These are phyloP conservation scores for Conus betulinus DNA, from an alignment of 1,140 invertebrate species.

Conservation along the genomic window DNA sequence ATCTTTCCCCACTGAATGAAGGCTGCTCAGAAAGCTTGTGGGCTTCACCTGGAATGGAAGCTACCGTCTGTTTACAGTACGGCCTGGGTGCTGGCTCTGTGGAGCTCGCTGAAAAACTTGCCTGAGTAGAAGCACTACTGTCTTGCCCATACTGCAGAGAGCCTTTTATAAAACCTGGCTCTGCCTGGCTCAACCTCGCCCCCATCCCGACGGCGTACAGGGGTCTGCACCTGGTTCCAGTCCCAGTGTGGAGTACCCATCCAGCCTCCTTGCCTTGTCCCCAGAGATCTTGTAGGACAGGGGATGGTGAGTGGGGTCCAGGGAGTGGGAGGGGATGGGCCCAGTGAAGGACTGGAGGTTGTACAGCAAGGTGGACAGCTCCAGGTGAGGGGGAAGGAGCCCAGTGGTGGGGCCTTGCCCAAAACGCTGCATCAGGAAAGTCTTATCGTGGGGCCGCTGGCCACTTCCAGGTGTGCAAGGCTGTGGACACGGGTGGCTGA, in stretches of 20 bases:
- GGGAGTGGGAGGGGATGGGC: neutral
- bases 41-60: too few relatives aligned
- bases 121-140: neutral
- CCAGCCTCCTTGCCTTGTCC: neutral
- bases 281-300: neutral
- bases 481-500: neutral
- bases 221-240: neutral
- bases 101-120: neutral
- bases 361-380: slow-evolving; percentile 61
- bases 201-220: neutral
- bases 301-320: neutral
- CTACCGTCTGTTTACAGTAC: neutral
- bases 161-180: neutral
- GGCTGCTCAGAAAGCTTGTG: neutral
- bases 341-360: slow-evolving; percentile 51
- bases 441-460: slow-evolving; percentile 5
- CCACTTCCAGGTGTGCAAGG: neutral
- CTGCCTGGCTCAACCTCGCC: neutral
- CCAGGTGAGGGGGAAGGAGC: slow-evolving; percentile 44
- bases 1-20: too few relatives aligned
- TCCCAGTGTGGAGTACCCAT: neutral
- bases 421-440: neutral
- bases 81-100: neutral
- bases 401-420: too few relatives aligned
- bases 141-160: neutral